Evolutionary conservation across 1,140 invertebrate genomes (phyloP), one percentile per base, ranked within the genome.

Genomic region (Lethocerus indicus): DNA sequence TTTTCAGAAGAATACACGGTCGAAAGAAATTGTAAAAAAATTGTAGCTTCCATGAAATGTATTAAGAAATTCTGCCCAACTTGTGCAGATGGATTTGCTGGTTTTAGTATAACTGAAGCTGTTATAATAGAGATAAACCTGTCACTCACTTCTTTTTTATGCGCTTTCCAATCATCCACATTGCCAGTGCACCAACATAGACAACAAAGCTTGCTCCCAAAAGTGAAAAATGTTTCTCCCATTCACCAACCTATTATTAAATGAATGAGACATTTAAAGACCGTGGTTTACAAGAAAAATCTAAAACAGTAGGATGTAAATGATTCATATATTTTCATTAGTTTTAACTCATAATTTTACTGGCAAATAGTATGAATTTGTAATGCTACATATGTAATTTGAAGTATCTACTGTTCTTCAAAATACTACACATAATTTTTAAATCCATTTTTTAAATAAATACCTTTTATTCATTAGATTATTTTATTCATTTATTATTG

Each of bases 161-260:
- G 42, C 78, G 68, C 63, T 93, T 95, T 3, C 86, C 80, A 57
- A 98, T 83, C 0, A 89, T 61, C 75, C 80, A 97, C 95, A 98
- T 99, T 1, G 85, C 91, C 20, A 71, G 66, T 0, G 94, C 87
- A 25, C 95, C 95, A 1, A 89, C 76, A 63, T 97, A 93, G n/a
- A 97, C 81, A 62, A 96, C 87, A 24, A 94, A 59, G 21, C 73
- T 65, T 57, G 84, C 72, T 65, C 97, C 89, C 79, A 83, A 87
- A 2, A 68, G 58, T 0, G 85, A 78, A 64, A 98, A 98, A 56
- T 85, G 76, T 47, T 84, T 74, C 45, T 87, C 77, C 93, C 94
- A 98, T 54, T 88, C 81, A 3, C 93, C 93, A 28, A 82, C 81
- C 67, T 78, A 48, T 14, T 58, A 54, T n/a, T 28, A 24, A 56